Base-by-base conservation (phyloP, 2,797 vertebrate genomes). In the Brachyalestes nurse region DNA sequence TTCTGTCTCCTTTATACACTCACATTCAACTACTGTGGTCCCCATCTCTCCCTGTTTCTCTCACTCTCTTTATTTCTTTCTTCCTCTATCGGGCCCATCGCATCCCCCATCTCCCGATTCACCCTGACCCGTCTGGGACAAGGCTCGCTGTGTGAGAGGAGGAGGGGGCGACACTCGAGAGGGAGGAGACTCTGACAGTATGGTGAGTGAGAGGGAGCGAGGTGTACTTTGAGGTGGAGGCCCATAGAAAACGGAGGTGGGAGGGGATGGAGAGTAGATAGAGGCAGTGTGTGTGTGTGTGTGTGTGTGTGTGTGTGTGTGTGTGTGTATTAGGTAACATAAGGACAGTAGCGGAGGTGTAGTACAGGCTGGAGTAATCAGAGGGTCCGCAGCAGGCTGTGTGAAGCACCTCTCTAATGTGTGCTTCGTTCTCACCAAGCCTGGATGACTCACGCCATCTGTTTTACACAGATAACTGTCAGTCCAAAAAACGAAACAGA, bases 131-230 rank as follows among this genome's bases (percentile, higher is more conserved):
- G 72, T 19, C 71, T 61, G 47, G 12, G 69, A 21, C 16, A 61
- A 83, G 40, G 38, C 42, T 16, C 55, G 55, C 64, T 82, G 77
- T 75, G 73, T 62, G 81, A 87, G 78, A 87, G 89, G 83, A 84
- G n/a, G n/a, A 79, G 40, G 21, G 19, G 60, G 55, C 1, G 9
- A 42, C 21, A 53, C 65, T 57, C 53, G 45, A 88, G 86, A 57
- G 64, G 87, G 82, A 67, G 85, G 65, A 51, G 79, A 76, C 82
- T 12, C 77, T 12, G 78, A 77, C 82, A 58, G 77, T 73, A 42
- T 76, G 89, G 92, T 93, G 87, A 92, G 92, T 89, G 88, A 34
- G 19, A 72, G 42, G 49, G 21, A 72, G 28, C 21, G 65, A 25
- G 40, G 9, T 49, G 45, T 13, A 23, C 21, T 25, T 51, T 51